Conservation (phyloP, 2,113 vertebrate genomes). For the Tachysurus fulvidraco region DNA sequence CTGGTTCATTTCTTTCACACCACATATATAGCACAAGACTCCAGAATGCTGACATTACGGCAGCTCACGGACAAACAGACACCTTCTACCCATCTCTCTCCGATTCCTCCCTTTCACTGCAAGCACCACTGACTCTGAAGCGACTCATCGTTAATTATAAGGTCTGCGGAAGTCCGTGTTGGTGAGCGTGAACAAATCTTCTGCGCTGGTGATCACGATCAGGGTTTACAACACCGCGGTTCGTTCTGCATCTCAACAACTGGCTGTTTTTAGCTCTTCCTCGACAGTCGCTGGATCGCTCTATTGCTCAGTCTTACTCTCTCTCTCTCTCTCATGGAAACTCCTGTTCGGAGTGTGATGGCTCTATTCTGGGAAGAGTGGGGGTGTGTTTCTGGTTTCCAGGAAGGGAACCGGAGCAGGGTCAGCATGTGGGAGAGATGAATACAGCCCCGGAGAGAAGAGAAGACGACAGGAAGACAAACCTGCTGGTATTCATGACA, state of each 20-base stretch:
- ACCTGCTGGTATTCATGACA: constrained; percentile 46
- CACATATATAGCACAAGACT: neutral
- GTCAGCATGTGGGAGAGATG: constrained; percentile 30
- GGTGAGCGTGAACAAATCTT: constrained; percentile 3
- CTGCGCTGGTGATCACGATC: neutral
- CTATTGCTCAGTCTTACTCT: neutral
- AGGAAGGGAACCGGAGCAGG: constrained; percentile 35
- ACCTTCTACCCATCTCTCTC: neutral
- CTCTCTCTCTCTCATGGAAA: constrained; percentile 33
- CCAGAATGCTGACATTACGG: neutral
- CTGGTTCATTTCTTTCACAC: neutral
- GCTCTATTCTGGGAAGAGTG: constrained; percentile 50
- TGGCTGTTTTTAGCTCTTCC: constrained; percentile 34
- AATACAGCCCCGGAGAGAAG: constrained; percentile 20
- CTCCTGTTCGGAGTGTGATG: constrained; percentile 42
- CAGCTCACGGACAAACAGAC: neutral
- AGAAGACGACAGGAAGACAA: constrained; percentile 28
- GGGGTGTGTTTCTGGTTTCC: constrained; percentile 36
- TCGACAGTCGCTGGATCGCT: constrained; percentile 25
- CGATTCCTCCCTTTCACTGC: neutral
- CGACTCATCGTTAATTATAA: neutral
- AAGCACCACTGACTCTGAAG: constrained; percentile 1
- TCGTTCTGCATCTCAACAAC: constrained; percentile 26
- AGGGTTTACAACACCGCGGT: neutral
- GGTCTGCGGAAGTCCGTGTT: neutral